Evolutionary conservation across 2,797 vertebrate species (phyloP).

Genomic region (Atherinosoma microstoma): DNA sequence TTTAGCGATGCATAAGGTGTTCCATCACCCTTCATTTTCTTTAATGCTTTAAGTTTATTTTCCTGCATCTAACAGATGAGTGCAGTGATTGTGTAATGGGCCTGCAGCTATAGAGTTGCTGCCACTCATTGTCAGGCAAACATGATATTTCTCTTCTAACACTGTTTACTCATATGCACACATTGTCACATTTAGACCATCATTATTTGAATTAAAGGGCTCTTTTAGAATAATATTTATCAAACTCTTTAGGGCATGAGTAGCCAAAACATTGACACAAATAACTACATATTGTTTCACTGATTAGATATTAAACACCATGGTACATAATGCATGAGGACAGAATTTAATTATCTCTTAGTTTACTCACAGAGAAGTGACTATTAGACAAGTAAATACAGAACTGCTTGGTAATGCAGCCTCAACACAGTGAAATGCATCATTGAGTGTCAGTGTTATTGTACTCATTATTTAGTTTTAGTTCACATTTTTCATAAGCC

Average conservation of each 20-base stretch:
- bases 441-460: conserved; percentile 8
- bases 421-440: conserved; percentile 3
- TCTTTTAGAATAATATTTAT: conserved; percentile 7
- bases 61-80: background rate
- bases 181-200: background rate
- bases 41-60: background rate
- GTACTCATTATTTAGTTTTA: conserved; percentile 20
- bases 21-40: background rate
- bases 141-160: background rate
- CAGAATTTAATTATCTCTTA: conserved; percentile 56
- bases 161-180: background rate
- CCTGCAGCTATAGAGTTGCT: background rate
- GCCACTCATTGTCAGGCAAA: background rate
- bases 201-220: background rate
- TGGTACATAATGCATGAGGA: conserved; percentile 46
- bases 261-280: conserved; percentile 8
- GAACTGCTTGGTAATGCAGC: conserved; percentile 21
- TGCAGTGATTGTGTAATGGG: background rate
- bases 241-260: background rate
- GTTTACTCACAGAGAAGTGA: conserved; percentile 26
- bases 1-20: background rate
- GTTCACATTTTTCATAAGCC: conserved; percentile 11
- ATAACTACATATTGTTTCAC: conserved; percentile 33
- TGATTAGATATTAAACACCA: conserved; percentile 18
- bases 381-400: conserved; percentile 12